These are phyloP conservation scores for Pitangus sulphuratus DNA, from an alignment of 2,797 vertebrate species.

Conservation along the genomic window DNA sequence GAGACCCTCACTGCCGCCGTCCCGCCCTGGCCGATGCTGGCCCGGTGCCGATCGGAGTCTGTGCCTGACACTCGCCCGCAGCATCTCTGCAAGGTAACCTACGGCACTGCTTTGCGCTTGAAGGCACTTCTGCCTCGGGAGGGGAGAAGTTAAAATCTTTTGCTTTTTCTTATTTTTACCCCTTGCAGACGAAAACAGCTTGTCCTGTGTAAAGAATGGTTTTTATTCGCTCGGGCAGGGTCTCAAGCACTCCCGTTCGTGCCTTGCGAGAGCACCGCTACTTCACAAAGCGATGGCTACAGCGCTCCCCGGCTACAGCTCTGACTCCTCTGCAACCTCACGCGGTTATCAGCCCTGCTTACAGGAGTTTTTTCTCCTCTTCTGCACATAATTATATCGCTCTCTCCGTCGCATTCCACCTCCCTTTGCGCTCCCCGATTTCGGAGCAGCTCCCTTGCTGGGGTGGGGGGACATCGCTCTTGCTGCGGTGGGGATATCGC, in stretches of 20 bases:
- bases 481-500: background rate
- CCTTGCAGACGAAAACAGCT: background rate
- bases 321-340: background rate
- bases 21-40: background rate
- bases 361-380: background rate
- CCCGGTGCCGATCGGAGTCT: background rate
- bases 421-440: background rate
- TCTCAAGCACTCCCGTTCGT: background rate
- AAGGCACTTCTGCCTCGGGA: background rate
- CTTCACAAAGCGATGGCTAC: background rate
- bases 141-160: background rate
- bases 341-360: background rate
- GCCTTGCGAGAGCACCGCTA: background rate
- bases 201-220: background rate
- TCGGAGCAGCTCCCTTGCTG: background rate
- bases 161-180: background rate
- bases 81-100: background rate
- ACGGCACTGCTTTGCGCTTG: background rate
- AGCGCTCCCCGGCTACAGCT: background rate
- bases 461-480: background rate
- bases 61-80: background rate
- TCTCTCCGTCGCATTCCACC: background rate
- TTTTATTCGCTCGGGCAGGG: background rate
- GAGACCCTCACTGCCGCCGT: background rate
- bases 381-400: background rate